These are phyloP conservation scores for Xestobium rufovillosum DNA, from an alignment of 2,888 invertebrate species.

Conservation along the genomic window DNA sequence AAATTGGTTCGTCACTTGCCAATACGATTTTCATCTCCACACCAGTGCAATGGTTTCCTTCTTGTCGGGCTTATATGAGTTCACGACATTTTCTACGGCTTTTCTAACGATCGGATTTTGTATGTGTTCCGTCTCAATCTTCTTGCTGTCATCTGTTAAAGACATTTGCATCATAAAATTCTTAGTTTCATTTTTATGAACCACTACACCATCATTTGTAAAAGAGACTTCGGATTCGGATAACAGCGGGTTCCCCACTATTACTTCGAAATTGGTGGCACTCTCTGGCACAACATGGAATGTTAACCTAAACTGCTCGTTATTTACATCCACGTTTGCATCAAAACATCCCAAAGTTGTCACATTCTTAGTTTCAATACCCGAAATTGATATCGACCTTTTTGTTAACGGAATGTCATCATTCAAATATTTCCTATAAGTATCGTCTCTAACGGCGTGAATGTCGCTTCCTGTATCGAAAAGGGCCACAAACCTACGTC, in stretches of 20 bases:
- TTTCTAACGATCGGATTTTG: conserved; percentile 6
- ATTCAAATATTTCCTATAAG: conserved; percentile 14
- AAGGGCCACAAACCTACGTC: conserved; percentile 11
- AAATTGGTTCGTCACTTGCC: conserved; percentile 17
- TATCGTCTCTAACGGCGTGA: conserved; percentile 17
- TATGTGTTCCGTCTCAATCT: conserved; percentile 6
- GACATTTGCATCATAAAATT: conserved; percentile 20
- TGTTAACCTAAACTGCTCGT: conserved; percentile 12
- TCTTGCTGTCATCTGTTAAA: conserved; percentile 4
- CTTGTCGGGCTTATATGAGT: conserved; percentile 7
- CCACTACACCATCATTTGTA: conserved; percentile 13
- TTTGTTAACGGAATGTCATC: conserved; percentile 8
- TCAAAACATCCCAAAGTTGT: conserved; percentile 18
- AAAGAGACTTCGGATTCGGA: conserved; percentile 17
- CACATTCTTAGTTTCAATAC: conserved; percentile 17
- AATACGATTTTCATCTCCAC: conserved; percentile 6
- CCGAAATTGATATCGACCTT: conserved; percentile 10
- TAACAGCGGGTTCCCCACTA: conserved; percentile 19
- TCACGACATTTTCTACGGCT: conserved; percentile 9
- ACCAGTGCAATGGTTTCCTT: neutral
- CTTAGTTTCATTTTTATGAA: conserved; percentile 14
- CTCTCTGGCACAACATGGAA: conserved; percentile 19
- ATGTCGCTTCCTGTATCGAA: conserved; percentile 22
- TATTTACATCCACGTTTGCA: conserved; percentile 15
- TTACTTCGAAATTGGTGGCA: conserved; percentile 13